Evolutionary conservation across 2,888 invertebrate species (phyloP).

Genomic region (Halictus quadricinctus): DNA sequence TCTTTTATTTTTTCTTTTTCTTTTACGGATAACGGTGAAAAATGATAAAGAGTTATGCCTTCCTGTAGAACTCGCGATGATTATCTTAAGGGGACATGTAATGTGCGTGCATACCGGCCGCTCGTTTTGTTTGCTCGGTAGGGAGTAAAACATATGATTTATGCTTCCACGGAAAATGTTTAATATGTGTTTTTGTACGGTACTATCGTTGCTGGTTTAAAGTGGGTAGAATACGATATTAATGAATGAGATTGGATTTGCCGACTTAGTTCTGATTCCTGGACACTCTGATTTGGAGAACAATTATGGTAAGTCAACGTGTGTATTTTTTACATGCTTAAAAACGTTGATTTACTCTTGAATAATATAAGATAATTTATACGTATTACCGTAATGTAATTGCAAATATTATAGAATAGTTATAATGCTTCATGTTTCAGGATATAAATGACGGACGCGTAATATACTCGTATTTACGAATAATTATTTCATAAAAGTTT

Average conservation of each 20-base stretch:
- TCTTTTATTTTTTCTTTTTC: neutral
- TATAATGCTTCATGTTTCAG: neutral
- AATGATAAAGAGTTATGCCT: constrained; percentile 2
- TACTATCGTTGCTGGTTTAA: neutral
- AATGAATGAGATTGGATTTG: neutral
- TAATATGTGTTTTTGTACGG: neutral
- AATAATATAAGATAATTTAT: neutral
- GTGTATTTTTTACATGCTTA: no score
- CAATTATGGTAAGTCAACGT: no score
- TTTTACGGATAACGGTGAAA: neutral
- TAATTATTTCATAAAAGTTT: neutral
- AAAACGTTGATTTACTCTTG: neutral
- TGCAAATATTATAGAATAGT: neutral
- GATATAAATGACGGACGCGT: neutral
- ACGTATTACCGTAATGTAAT: neutral
- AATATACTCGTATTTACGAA: neutral
- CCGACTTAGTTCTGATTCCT: neutral
- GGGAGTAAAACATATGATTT: neutral
- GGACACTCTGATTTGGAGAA: no score
- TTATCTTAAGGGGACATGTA: neutral
- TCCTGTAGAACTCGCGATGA: neutral
- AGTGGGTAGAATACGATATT: neutral
- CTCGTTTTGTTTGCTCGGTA: constrained; percentile 3
- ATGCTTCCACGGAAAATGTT: neutral
- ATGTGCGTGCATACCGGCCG: neutral